Conservation (phyloP, 1,140 invertebrate genomes). For the Augochlora pura region DNA sequence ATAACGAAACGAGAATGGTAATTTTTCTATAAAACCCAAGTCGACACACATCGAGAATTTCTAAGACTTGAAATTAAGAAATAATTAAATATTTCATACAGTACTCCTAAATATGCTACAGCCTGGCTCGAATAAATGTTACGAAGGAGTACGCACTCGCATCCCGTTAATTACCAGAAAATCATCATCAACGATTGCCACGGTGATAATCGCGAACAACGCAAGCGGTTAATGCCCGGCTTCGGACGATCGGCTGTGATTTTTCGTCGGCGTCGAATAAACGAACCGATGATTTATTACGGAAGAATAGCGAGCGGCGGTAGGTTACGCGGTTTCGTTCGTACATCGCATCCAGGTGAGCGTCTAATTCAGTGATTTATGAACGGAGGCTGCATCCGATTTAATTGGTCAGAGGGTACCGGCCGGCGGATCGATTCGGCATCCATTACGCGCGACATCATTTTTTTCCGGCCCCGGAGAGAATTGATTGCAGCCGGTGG, state of each 20-base stretch:
- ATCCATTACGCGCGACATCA: neutral
- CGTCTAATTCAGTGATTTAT: constrained; percentile 3
- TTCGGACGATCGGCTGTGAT: neutral
- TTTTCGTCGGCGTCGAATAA: neutral
- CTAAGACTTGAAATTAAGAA: too few relatives aligned
- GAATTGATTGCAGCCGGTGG: neutral
- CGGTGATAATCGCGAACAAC: neutral
- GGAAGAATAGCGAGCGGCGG: neutral
- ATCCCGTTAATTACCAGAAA: too few relatives aligned
- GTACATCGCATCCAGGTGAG: neutral
- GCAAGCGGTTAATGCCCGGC: too few relatives aligned
- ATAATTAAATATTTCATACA: too few relatives aligned
- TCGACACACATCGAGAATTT: too few relatives aligned
- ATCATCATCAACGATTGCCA: too few relatives aligned
- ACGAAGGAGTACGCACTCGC: too few relatives aligned
- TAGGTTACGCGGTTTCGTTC: neutral
- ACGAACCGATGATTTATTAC: neutral
- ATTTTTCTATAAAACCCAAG: too few relatives aligned
- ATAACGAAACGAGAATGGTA: too few relatives aligned
- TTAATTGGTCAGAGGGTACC: neutral
- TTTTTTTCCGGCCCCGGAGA: neutral
- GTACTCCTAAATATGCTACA: too few relatives aligned
- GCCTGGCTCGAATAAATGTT: too few relatives aligned
- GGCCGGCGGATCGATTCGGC: neutral
- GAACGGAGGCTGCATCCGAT: neutral